Evolutionary conservation across 2,113 vertebrate species (phyloP).

Genomic region (Gymnocephalus cernua): DNA sequence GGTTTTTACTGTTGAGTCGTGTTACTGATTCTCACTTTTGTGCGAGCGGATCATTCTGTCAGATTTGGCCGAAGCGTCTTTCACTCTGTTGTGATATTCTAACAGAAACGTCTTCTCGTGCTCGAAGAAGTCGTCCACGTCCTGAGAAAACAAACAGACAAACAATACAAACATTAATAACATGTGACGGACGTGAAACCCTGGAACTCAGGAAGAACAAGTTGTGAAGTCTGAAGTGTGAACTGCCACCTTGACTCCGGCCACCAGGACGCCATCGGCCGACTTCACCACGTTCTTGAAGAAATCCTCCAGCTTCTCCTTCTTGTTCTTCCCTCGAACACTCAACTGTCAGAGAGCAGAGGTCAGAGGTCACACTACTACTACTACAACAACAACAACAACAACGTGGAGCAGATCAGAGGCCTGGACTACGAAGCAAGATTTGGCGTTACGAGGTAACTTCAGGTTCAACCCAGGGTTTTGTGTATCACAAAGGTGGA

Average conservation of each 20-base stretch:
- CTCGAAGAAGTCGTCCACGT: constrained; percentile 99
- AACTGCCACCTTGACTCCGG: constrained; percentile 93
- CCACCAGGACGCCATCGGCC: constrained; percentile 98
- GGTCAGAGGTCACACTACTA: too few relatives aligned
- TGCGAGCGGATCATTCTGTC: constrained; percentile 98
- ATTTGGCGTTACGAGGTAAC: too few relatives aligned
- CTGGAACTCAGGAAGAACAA: too few relatives aligned
- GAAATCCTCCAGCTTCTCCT: constrained; percentile 99
- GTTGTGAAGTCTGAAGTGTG: background rate
- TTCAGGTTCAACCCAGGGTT: too few relatives aligned
- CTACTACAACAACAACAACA: too few relatives aligned
- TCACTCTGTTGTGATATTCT: constrained; percentile 98
- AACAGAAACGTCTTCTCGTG: constrained; percentile 98
- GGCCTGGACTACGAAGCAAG: too few relatives aligned
- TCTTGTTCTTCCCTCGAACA: constrained; percentile 99
- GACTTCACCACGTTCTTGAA: constrained; percentile 99
- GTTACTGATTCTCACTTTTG: constrained; percentile 89
- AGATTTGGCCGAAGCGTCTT: constrained; percentile 96
- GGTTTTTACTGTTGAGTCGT: too few relatives aligned
- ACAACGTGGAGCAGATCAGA: too few relatives aligned
- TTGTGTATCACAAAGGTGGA: too few relatives aligned
- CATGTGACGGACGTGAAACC: background rate
- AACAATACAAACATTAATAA: background rate
- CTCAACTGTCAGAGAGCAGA: constrained; percentile 87
- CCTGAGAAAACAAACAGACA: constrained; percentile 83